Percentiles rank a stretch among this genome's conserved stretches.
phyloP scores from a whole-genome alignment of 2,888 invertebrate species.

The Mylabris sibirica region DNA sequence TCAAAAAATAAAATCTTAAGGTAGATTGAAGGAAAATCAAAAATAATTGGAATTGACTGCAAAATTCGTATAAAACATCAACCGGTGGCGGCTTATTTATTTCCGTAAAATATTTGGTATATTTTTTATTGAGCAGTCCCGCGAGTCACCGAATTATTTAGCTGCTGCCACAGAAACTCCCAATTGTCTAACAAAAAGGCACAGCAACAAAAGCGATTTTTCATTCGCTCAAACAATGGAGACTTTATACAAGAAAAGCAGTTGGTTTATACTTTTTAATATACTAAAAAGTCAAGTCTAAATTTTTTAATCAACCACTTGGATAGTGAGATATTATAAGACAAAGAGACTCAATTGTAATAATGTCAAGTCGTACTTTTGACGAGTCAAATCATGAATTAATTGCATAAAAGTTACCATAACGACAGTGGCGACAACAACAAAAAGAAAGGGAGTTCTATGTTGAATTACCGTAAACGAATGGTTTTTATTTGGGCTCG shows the following conservation, averaged over 20 bases:
- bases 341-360: neutral
- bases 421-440: neutral
- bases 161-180: neutral
- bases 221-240: neutral
- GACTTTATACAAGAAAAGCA: neutral
- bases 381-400: too few species aligned
- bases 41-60: neutral
- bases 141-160: neutral
- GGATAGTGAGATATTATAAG: neutral
- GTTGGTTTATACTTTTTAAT: slow-evolving; percentile 5
- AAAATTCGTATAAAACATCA: neutral
- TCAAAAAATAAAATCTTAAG: neutral
- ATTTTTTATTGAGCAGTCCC: neutral
- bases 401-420: neutral
- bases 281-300: neutral
- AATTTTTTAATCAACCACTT: too few species aligned
- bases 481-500: neutral
- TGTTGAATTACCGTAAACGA: neutral
- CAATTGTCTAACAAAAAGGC: neutral
- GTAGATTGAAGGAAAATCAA: neutral
- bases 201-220: slow-evolving; percentile 14
- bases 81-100: neutral
- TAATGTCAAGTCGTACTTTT: neutral
- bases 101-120: slow-evolving; percentile 5
- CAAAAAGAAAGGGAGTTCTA: neutral